Conservation (phyloP, 92 coral and sea anemone genomes). For the Anthopleura xanthogrammica region DNA sequence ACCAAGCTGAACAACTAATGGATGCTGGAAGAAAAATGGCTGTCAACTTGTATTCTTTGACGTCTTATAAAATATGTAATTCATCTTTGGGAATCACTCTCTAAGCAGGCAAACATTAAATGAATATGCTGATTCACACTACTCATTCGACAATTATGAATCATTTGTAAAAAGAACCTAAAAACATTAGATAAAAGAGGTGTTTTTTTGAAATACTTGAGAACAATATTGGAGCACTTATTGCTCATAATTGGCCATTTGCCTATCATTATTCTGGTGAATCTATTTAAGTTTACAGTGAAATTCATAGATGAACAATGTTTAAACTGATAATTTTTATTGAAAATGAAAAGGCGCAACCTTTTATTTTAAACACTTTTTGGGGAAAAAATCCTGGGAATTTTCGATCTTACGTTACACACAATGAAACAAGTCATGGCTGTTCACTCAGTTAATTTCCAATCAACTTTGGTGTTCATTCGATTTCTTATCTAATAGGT, state of each 20-base stretch:
- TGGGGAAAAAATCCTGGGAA: too few species aligned
- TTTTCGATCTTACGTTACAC: too few species aligned
- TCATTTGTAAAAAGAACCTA: not conserved
- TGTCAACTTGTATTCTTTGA: constrained; percentile 1
- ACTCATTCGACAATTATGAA: not conserved
- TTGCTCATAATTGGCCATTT: not conserved
- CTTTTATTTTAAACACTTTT: too few species aligned
- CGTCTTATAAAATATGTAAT: not conserved
- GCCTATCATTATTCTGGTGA: not conserved
- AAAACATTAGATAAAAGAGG: not conserved
- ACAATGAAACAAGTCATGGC: too few species aligned
- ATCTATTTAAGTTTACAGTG: not conserved
- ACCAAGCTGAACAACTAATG: not conserved
- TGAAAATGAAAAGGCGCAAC: too few species aligned
- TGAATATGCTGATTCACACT: not conserved
- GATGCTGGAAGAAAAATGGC: not conserved
- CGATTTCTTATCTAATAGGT: too few species aligned
- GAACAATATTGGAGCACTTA: not conserved
- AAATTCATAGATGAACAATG: not conserved
- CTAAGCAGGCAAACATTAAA: not conserved
- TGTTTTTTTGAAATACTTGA: not conserved
- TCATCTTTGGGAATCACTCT: not conserved
- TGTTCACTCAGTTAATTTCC: too few species aligned
- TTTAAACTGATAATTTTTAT: not conserved
- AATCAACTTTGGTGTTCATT: too few species aligned